Evolutionary conservation across 1,140 invertebrate genomes (phyloP).

Genomic region (Tetranychus cinnabarinus): DNA sequence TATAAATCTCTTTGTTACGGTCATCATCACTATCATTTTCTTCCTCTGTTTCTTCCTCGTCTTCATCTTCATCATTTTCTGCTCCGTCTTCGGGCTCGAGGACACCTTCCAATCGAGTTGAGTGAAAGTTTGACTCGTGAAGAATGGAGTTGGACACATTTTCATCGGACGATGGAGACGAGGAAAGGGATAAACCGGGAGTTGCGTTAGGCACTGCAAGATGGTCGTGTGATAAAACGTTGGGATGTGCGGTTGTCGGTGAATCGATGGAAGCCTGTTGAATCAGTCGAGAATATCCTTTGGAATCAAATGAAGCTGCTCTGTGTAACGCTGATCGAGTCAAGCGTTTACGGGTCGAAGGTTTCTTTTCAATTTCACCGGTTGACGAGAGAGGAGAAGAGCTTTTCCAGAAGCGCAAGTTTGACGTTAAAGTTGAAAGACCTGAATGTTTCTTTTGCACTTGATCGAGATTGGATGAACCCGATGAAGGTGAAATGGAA

Average conservation of each 20-base stretch:
- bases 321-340: slow-evolving; percentile 2
- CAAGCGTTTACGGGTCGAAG: neutral
- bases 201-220: too few species aligned
- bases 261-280: slow-evolving; percentile 3
- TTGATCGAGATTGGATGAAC: neutral
- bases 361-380: neutral
- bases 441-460: neutral
- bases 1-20: too few species aligned
- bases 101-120: too few species aligned
- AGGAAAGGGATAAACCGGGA: too few species aligned
- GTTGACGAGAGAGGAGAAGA: neutral
- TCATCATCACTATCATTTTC: too few species aligned
- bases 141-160: too few species aligned
- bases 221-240: too few species aligned
- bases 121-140: too few species aligned
- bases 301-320: slow-evolving; percentile 7
- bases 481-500: neutral
- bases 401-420: slow-evolving; percentile 7
- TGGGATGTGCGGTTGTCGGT: neutral
- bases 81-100: too few species aligned
- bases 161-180: too few species aligned
- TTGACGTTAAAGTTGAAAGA: neutral
- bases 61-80: too few species aligned
- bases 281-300: slow-evolving; percentile 7
- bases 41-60: too few species aligned